Base-by-base conservation (phyloP, 2,888 invertebrate genomes). In the Spilosoma lubricipeda region DNA sequence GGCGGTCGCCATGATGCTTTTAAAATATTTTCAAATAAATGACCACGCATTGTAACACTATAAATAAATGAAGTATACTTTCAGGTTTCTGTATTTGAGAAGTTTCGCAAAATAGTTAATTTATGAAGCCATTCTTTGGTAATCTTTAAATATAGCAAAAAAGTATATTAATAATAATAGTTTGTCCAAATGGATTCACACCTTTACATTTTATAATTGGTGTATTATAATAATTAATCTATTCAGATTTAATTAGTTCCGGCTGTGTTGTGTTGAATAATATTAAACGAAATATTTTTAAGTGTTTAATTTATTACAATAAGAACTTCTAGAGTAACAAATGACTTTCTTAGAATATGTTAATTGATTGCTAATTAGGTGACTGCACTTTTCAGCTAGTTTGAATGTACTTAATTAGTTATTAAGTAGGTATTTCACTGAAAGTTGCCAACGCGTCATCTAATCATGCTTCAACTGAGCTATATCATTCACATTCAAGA, bases 351-450 rank as follows among this genome's bases (percentile, higher is more conserved):
- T 73, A 76, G 73, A 80, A 71, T 74, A 81, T 81, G 76, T 30
- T 81, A 80, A 85, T 85, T 77, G 72, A 76, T 77, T 70, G 72
- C 78, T 71, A 81, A 83, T 85, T 85, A 85, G 74, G 71, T 68
- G 71, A 23, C 80, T 78, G 75, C 27, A 67, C 27, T 67, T 52
- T 23, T 45, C 68, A 68, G 27, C 27, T 27, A 59, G 23, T 39
- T 70, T 39, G 15, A 36, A 36, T 39, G 18, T 27, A 13, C 56
- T 36, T 48, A 52, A 39, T 56, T 36, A n/a, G 2, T 9, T 69
- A 30, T 30, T 30, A 30, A 30, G 18, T 15, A 63, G 30, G 7
- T 5, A 30, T 63, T 63, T 63, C 5, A 30, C 27, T 63, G 0
- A 30, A 63, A 30, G 15, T 30, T 27, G 59, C 59, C 15, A 63